Percentiles rank a stretch among this genome's conserved stretches.
These are phyloP conservation scores for Terrapene triunguis DNA, from an alignment of 2,113 vertebrate species.

Conservation along the genomic window DNA sequence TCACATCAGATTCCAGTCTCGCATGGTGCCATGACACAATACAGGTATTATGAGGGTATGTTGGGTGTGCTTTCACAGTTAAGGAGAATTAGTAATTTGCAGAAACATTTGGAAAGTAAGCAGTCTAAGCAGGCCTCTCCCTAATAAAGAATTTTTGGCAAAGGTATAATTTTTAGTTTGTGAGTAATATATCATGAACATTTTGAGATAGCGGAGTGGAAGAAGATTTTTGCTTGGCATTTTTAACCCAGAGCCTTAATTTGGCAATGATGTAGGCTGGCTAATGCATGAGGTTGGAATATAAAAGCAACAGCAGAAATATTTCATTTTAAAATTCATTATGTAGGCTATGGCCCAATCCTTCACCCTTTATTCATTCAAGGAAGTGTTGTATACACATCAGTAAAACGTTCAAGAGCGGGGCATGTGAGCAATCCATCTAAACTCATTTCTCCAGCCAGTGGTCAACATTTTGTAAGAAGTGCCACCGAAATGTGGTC, in stretches of 20 bases:
- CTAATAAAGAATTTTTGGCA: slow-evolving; percentile 79
- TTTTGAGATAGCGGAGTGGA: slow-evolving; percentile 61
- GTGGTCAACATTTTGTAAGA: neutral
- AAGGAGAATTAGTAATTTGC: slow-evolving; percentile 68
- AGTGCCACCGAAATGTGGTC: fast-evolving
- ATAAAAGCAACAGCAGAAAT: slow-evolving; percentile 36
- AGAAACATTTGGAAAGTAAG: slow-evolving; percentile 57
- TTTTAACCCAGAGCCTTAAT: slow-evolving; percentile 46
- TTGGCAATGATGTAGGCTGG: slow-evolving; percentile 40
- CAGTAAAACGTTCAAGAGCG: neutral
- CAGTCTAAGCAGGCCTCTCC: slow-evolving; percentile 66
- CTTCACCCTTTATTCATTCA: neutral
- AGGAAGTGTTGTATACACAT: neutral
- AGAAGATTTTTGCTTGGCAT: slow-evolving; percentile 64
- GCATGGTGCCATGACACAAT: neutral
- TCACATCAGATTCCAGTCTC: neutral
- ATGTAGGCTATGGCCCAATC: slow-evolving; percentile 30
- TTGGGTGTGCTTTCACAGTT: neutral
- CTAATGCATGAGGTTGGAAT: slow-evolving; percentile 52
- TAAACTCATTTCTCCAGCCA: neutral
- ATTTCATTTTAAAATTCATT: slow-evolving; percentile 33
- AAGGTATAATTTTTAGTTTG: slow-evolving; percentile 59
- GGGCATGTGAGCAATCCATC: neutral
- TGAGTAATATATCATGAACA: slow-evolving; percentile 63
- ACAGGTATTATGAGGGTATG: neutral